Evolutionary conservation across 2,113 vertebrate genomes (phyloP).

Genomic region (Pseudonaja textilis): DNA sequence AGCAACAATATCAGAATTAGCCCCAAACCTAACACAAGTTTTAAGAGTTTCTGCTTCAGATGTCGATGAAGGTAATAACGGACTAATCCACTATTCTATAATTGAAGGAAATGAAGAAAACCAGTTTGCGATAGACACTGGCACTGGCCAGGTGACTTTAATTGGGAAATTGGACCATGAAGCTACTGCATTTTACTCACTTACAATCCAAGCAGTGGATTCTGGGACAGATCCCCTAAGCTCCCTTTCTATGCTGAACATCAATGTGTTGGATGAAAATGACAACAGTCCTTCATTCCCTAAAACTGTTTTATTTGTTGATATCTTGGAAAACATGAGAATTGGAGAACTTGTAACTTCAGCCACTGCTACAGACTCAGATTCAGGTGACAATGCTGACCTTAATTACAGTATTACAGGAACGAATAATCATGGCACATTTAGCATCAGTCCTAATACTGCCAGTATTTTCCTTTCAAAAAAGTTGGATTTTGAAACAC

Average conservation of each 20-base stretch:
- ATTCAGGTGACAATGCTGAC: slow-evolving; percentile 91
- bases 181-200: slow-evolving; percentile 83
- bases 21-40: slow-evolving; percentile 88
- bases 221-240: slow-evolving; percentile 77
- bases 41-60: slow-evolving; percentile 93
- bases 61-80: slow-evolving; percentile 91
- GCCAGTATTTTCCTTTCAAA: slow-evolving; percentile 94
- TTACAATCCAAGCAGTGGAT: slow-evolving; percentile 89
- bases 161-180: slow-evolving; percentile 92
- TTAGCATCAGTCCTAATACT: slow-evolving; percentile 94
- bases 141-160: slow-evolving; percentile 89
- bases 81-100: slow-evolving; percentile 84
- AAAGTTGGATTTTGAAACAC: slow-evolving; percentile 93
- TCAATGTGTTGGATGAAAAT: slow-evolving; percentile 93
- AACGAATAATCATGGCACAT: slow-evolving; percentile 92
- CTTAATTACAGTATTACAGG: slow-evolving; percentile 90
- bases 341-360: slow-evolving; percentile 93
- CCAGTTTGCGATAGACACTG: slow-evolving; percentile 82
- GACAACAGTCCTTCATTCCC: slow-evolving; percentile 94
- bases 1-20: slow-evolving; percentile 90
- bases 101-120: slow-evolving; percentile 89
- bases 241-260: slow-evolving; percentile 86
- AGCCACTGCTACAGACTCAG: slow-evolving; percentile 88
- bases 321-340: slow-evolving; percentile 94
- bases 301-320: slow-evolving; percentile 82